phyloP scores from a whole-genome alignment of 2,888 invertebrate genomes.

The Microctonus aethiopoides region DNA sequence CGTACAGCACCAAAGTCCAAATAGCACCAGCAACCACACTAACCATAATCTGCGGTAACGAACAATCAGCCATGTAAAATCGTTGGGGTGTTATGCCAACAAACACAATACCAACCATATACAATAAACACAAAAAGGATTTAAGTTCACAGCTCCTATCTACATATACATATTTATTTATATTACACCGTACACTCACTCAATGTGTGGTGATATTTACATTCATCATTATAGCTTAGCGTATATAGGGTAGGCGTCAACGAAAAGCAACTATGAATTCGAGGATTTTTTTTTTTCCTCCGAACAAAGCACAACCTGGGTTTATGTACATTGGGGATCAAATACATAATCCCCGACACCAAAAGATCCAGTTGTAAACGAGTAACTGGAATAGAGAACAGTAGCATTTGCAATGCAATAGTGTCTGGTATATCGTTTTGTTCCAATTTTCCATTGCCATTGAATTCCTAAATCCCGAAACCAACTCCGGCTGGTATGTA shows the following conservation, averaged over 20 bases:
- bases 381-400: not conserved
- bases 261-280: not conserved
- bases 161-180: too few species aligned
- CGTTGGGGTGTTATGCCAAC: not conserved
- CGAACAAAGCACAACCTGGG: too few species aligned
- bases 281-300: too few species aligned
- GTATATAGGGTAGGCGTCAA: not conserved
- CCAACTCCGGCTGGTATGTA: not conserved
- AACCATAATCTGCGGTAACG: not conserved
- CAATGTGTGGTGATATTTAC: conserved; percentile 41
- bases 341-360: conserved; percentile 29
- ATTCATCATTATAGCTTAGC: conserved; percentile 40
- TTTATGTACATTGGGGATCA: conserved; percentile 21
- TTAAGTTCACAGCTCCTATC: conserved; percentile 18
- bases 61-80: not conserved
- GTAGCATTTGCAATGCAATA: not conserved
- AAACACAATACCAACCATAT: not conserved
- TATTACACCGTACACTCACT: not conserved
- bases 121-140: not conserved
- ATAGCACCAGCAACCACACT: not conserved
- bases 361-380: conserved; percentile 1
- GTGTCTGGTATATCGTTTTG: not conserved
- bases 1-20: not conserved
- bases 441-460: not conserved
- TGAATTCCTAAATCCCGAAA: not conserved